phyloP scores from a whole-genome alignment of 2,888 invertebrate species.

The Clivina fossor region DNA sequence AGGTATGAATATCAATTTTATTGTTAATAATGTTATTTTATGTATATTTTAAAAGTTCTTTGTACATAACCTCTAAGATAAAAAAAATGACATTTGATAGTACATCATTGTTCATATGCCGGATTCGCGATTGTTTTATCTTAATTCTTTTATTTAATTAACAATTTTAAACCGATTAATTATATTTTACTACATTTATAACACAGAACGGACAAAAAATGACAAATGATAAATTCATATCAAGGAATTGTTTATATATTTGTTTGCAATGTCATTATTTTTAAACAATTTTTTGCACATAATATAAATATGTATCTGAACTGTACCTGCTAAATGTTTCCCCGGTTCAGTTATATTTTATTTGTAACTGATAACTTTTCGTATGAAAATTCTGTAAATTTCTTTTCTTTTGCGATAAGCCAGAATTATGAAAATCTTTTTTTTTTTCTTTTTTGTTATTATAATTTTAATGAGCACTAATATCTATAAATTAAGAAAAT shows the following conservation, averaged over 20 bases:
- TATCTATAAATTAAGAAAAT: no score
- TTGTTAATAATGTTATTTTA: neutral
- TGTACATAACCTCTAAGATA: slow-evolving; percentile 20
- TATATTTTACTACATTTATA: no score
- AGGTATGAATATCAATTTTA: slow-evolving; percentile 19
- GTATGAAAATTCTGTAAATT: no score
- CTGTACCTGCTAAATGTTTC: neutral
- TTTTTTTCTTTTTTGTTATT: no score
- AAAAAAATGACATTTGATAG: neutral
- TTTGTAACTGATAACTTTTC: no score
- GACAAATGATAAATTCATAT: neutral
- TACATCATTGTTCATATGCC: neutral
- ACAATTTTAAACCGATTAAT: slow-evolving; percentile 1
- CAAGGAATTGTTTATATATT: neutral
- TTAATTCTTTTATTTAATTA: slow-evolving; percentile 6
- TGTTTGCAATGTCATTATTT: neutral
- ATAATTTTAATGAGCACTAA: no score
- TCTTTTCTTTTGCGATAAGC: no score
- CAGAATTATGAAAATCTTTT: no score
- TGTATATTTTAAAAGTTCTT: neutral
- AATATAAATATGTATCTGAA: neutral
- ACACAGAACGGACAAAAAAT: no score
- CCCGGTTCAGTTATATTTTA: neutral
- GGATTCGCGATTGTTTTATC: neutral
- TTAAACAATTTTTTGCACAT: neutral